Evolutionary conservation across 1,140 invertebrate species (phyloP).

Genomic region (Lepidostoma basale): DNA sequence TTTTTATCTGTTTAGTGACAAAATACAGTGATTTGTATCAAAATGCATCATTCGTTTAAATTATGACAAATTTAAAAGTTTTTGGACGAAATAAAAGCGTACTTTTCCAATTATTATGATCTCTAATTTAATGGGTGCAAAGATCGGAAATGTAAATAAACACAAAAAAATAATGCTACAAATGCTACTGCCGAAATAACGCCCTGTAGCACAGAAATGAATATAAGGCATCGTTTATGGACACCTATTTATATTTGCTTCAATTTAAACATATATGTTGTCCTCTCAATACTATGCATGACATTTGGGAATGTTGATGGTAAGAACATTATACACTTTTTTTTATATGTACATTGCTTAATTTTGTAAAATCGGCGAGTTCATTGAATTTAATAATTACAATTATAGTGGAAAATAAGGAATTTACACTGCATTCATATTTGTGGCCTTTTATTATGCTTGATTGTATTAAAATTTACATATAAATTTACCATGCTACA

Average conservation of each 20-base stretch:
- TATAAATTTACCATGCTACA: too few species aligned
- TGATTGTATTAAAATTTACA: too few species aligned
- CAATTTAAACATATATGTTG: constrained; percentile 14
- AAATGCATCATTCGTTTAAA: neutral
- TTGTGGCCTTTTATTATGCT: too few species aligned
- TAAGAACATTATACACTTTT: neutral
- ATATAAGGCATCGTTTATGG: constrained; percentile 22
- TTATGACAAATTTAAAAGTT: neutral
- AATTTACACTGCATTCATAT: too few species aligned
- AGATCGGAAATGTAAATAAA: constrained; percentile 11
- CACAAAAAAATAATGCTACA: neutral
- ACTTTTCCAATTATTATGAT: neutral
- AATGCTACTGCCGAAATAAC: neutral
- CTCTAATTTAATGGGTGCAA: neutral
- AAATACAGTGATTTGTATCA: neutral
- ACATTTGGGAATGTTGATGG: constrained; percentile 17
- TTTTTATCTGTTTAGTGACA: neutral
- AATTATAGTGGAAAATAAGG: too few species aligned
- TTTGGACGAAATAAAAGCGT: neutral
- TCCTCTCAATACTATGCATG: constrained; percentile 8
- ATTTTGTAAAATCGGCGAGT: too few species aligned
- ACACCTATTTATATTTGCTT: constrained; percentile 10
- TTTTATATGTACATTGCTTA: too few species aligned
- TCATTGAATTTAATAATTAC: too few species aligned
- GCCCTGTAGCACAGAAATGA: constrained; percentile 23